Evolutionary conservation across 2,113 vertebrate species (phyloP).

Genomic region (Sinocyclocheilus rhinocerous): DNA sequence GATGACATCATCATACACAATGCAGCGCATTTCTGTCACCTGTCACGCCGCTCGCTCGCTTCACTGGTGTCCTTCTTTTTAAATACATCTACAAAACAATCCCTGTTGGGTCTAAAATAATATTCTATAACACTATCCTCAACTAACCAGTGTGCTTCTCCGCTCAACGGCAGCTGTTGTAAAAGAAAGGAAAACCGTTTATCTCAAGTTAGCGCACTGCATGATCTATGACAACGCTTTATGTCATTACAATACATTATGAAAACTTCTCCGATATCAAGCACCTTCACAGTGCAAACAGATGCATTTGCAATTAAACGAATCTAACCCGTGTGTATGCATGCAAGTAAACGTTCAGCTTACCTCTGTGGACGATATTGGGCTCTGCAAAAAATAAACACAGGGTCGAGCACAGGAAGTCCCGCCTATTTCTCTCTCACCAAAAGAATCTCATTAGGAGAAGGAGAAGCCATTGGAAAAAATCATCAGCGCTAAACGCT

Average conservation of each 20-base stretch:
- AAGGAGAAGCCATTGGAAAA: too few species aligned
- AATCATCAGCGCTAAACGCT: neutral
- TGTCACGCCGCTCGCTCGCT: neutral
- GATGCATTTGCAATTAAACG: neutral
- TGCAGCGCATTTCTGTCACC: conserved; percentile 28
- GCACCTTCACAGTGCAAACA: neutral
- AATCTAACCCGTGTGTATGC: neutral
- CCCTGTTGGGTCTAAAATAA: neutral
- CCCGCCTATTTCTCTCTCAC: conserved; percentile 39
- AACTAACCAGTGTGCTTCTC: neutral
- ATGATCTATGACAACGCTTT: neutral
- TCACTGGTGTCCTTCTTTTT: neutral
- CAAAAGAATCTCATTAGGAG: neutral
- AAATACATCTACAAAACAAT: neutral
- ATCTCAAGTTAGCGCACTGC: conserved; percentile 24
- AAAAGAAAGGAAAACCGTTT: too few species aligned
- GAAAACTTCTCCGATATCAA: neutral
- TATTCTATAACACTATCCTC: neutral
- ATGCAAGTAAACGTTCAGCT: neutral
- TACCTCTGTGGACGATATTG: conserved; percentile 46
- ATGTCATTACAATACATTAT: neutral
- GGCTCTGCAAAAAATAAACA: conserved; percentile 32
- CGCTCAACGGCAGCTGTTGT: neutral
- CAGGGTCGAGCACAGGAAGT: conserved; percentile 50
- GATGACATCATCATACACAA: conserved; percentile 53